phyloP scores from a whole-genome alignment of 2,888 invertebrate species.

The Carpatolechia fugitivella region DNA sequence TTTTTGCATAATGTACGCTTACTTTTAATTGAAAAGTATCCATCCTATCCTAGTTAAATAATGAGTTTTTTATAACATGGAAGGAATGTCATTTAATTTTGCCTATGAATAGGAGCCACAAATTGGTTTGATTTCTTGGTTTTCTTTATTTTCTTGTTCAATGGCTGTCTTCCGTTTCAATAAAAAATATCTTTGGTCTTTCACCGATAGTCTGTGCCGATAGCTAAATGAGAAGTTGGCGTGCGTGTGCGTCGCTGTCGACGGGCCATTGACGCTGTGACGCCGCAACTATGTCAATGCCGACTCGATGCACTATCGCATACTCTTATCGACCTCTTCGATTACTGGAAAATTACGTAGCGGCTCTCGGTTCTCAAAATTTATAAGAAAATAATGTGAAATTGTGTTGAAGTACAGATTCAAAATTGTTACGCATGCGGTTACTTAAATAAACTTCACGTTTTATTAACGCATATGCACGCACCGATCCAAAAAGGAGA shows the following conservation, averaged over 20 bases:
- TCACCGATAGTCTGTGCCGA: neutral
- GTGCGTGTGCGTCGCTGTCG: constrained; percentile 32
- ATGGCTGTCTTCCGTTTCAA: too few species aligned
- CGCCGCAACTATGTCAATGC: constrained; percentile 73
- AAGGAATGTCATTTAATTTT: too few species aligned
- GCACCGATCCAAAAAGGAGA: neutral
- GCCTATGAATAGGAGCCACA: too few species aligned
- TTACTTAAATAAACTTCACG: neutral
- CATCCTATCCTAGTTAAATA: too few species aligned
- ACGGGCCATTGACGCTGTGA: constrained; percentile 51
- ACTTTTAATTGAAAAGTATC: too few species aligned
- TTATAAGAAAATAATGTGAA: neutral
- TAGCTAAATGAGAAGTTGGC: constrained; percentile 20
- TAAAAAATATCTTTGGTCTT: neutral
- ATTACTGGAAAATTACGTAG: constrained; percentile 53
- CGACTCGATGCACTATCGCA: constrained; percentile 57
- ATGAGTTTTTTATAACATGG: too few species aligned
- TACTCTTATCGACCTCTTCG: constrained; percentile 69
- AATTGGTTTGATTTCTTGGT: too few species aligned
- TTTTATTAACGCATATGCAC: neutral
- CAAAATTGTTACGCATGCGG: neutral
- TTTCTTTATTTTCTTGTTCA: too few species aligned
- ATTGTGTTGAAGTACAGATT: neutral
- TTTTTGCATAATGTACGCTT: too few species aligned
- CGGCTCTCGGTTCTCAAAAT: constrained; percentile 2